Percentiles rank a stretch among this genome's conserved stretches.
These are phyloP conservation scores for Euglossa dilemma DNA, from an alignment of 1,140 invertebrate species.

Conservation along the genomic window DNA sequence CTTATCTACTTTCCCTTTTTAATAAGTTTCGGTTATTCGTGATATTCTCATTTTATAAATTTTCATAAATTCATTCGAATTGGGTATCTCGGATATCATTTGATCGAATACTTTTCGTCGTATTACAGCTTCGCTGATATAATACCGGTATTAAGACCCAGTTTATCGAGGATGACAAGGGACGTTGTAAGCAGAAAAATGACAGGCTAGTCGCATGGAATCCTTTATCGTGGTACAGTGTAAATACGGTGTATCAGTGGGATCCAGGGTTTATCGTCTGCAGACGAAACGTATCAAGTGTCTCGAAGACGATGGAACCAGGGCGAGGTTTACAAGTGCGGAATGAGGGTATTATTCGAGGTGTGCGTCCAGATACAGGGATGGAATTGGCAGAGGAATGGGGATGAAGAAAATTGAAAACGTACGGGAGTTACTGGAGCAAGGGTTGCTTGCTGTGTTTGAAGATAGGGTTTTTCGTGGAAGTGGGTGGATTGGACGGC, in stretches of 20 bases:
- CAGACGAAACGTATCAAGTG: no score
- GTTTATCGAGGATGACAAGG: neutral
- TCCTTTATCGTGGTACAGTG: neutral
- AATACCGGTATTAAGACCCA: neutral
- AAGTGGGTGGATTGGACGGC: neutral
- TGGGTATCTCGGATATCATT: no score
- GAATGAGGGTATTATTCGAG: constrained; percentile 8
- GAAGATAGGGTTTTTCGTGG: neutral
- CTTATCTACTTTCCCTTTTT: no score
- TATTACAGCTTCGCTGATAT: no score
- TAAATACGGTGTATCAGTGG: neutral
- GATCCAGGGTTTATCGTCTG: neutral
- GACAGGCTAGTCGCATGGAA: neutral
- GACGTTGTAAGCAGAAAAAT: neutral
- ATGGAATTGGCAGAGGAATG: neutral
- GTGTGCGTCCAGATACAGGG: neutral
- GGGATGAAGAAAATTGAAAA: neutral
- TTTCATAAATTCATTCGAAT: no score
- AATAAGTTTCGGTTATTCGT: no score
- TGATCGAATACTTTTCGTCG: no score
- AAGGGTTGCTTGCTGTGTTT: neutral
- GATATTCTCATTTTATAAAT: no score
- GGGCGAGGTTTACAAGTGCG: neutral
- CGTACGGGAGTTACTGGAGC: no score
- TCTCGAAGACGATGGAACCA: neutral